Percentiles rank a stretch among this genome's conserved stretches.
These are phyloP conservation scores for Sarotherodon lohbergeri DNA, from an alignment of 2,113 vertebrate genomes.

Conservation along the genomic window DNA sequence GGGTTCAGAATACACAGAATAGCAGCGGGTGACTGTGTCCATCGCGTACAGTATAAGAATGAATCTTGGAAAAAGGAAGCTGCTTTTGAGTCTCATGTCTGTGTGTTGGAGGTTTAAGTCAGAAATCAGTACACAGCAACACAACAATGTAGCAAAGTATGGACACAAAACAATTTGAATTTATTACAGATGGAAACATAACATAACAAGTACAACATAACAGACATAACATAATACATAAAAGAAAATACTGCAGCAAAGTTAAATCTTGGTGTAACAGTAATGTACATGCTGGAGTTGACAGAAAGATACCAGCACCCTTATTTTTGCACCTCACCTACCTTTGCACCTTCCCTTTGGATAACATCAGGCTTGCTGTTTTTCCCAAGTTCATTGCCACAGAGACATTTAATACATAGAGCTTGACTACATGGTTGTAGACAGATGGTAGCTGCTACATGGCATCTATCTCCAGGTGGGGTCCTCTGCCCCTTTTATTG, in stretches of 20 bases:
- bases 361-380: neutral
- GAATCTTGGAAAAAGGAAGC: neutral
- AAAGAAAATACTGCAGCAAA: neutral
- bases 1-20: neutral
- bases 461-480: constrained; percentile 22
- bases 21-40: neutral
- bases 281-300: neutral
- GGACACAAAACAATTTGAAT: neutral
- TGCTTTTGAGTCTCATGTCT: neutral
- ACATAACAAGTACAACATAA: neutral
- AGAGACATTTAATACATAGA: neutral
- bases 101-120: neutral
- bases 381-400: neutral
- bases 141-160: neutral
- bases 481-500: neutral
- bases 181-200: neutral
- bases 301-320: neutral
- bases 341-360: neutral
- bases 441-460: constrained; percentile 29
- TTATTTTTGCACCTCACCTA: neutral
- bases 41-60: neutral
- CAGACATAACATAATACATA: neutral
- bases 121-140: neutral
- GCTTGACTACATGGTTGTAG: neutral
- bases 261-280: neutral